Percentiles rank a stretch among this genome's conserved stretches.
These are phyloP conservation scores for Bombus confusus DNA, from an alignment of 1,140 invertebrate genomes.

Conservation along the genomic window DNA sequence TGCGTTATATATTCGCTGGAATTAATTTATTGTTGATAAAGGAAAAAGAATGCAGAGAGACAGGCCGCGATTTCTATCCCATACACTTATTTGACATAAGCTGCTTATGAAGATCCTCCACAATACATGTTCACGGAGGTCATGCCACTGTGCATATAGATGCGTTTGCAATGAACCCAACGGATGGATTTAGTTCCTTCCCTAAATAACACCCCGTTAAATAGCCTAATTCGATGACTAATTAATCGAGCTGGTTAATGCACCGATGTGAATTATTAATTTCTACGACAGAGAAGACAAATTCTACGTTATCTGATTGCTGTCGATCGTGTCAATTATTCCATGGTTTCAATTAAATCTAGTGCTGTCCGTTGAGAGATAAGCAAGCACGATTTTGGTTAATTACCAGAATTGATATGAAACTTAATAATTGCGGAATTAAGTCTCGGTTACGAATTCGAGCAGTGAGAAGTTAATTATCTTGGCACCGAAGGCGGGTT, in stretches of 20 bases:
- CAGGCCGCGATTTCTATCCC: neutral
- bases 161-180: neutral
- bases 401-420: neutral
- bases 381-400: neutral
- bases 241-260: neutral
- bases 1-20: too few relatives aligned
- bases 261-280: neutral
- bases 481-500: neutral
- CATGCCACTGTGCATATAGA: neutral
- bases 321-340: neutral
- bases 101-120: slow-evolving; percentile 13
- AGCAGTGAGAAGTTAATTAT: slow-evolving; percentile 13
- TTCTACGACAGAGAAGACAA: neutral
- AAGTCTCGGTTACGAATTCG: neutral
- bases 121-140: slow-evolving; percentile 25
- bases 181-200: neutral
- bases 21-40: slow-evolving; percentile 22
- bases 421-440: neutral
- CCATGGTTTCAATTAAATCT: neutral
- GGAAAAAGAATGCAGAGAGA: neutral
- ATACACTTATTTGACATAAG: slow-evolving; percentile 26
- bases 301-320: neutral
- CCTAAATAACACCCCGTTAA: neutral
- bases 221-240: neutral
- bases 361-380: neutral